Evolutionary conservation across 2,113 vertebrate genomes (phyloP), one percentile per base, ranked within the genome.

Genomic region (Cervus canadensis): DNA sequence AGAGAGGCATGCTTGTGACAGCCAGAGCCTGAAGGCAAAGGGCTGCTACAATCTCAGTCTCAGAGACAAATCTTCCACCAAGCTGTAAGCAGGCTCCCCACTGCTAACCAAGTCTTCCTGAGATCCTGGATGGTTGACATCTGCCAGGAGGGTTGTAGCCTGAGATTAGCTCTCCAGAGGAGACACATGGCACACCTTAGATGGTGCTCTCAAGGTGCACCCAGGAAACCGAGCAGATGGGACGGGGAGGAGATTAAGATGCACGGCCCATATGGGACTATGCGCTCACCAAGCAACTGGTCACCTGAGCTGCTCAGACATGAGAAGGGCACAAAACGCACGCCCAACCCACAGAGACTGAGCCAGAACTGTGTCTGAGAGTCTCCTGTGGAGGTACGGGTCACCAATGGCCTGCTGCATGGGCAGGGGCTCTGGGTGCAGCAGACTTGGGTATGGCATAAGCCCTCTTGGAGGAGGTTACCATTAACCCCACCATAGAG

Each of bases 151-250:
- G 17, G 64, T 5, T 67, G 64, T 67, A 36, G 33, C 64, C 64
- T 36, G 64, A 67, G 64, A 36, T 36, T 9, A 67, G 33, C 16
- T 67, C 64, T 67, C 33, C 64, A 67, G 33, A 67, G 33, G 64
- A 67, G 64, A 67, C 16, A 67, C 16, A 36, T 19, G 64, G 33
- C 2, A 67, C 8, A 19, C 33, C 33, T 67, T 17, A 36, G 8
- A 67, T 0, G 5, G 33, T 67, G 64, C 33, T 67, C 33, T 67
- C 64, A 67, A 67, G 17, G 19, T 21, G 64, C 17, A 67, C 64
- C 33, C 4, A 0, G 33, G 64, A 0, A 21, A 19, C 64, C 0
- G 0, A 67, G 33, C 62, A 67, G 16, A 67, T 67, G 62, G 33
- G 7, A 19, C 16, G 17, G 16, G 62, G 33, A 67, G 62, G 62